A percentile compares a stretch with the other conserved stretches of the same genome.
phyloP scores from a whole-genome alignment of 2,797 vertebrate species.

The Chelon labrosus region DNA sequence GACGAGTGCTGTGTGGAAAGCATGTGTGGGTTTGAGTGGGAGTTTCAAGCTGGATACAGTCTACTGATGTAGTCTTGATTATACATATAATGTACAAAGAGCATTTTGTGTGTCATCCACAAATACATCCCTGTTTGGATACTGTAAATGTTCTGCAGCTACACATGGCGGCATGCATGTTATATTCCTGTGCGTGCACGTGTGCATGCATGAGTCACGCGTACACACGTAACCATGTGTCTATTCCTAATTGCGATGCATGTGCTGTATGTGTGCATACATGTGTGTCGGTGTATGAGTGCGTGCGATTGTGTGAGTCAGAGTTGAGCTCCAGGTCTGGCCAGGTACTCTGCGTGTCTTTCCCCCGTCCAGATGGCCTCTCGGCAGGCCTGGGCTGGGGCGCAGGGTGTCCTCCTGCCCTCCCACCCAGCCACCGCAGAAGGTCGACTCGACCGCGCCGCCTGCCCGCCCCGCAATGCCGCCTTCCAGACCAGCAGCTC shows the following conservation, averaged over 20 bases:
- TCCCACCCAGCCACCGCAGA: slow-evolving; percentile 80
- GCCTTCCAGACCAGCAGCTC: slow-evolving; percentile 63
- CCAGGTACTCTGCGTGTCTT: slow-evolving; percentile 87
- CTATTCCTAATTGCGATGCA: slow-evolving; percentile 33
- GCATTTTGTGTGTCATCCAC: slow-evolving; percentile 52
- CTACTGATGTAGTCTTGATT: slow-evolving; percentile 70
- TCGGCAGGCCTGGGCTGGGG: slow-evolving; percentile 80
- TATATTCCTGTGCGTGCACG: not conserved
- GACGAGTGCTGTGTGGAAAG: slow-evolving; percentile 68
- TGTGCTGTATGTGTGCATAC: slow-evolving; percentile 40
- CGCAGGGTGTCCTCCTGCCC: slow-evolving; percentile 84
- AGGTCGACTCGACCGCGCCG: slow-evolving; percentile 85
- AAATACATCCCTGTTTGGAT: slow-evolving; percentile 22
- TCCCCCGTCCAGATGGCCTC: slow-evolving; percentile 88
- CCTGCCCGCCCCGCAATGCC: slow-evolving; percentile 61
- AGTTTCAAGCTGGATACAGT: slow-evolving; percentile 70
- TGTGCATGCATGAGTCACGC: not conserved
- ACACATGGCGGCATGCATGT: not conserved
- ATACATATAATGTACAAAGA: slow-evolving; percentile 61
- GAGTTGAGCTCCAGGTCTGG: slow-evolving; percentile 76
- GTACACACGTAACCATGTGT: slow-evolving; percentile 13
- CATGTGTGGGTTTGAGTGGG: slow-evolving; percentile 78
- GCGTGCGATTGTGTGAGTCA: slow-evolving; percentile 62
- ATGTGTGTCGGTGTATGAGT: slow-evolving; percentile 47
- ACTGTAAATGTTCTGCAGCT: slow-evolving; percentile 17